phyloP scores from a whole-genome alignment of 2,888 invertebrate genomes.

The Mesoligia furuncula region DNA sequence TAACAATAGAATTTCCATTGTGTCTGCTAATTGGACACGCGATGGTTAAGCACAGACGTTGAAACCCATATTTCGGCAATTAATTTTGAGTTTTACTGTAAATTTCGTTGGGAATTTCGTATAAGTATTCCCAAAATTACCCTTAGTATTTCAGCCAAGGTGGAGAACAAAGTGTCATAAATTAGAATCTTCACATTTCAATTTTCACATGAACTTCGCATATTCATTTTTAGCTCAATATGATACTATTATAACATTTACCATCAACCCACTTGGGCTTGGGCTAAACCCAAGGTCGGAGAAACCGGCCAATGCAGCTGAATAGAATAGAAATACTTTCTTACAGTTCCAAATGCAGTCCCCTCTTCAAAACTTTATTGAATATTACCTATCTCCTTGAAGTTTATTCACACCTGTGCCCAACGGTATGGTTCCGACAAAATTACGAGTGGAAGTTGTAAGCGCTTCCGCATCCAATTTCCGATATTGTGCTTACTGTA shows the following conservation, averaged over 20 bases:
- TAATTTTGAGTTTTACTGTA: background rate
- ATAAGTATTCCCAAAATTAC: background rate
- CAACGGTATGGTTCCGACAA: slow-evolving; percentile 44
- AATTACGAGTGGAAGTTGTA: slow-evolving; percentile 25
- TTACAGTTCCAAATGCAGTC: slow-evolving; percentile 33
- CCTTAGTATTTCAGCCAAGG: background rate
- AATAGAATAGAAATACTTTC: slow-evolving; percentile 7
- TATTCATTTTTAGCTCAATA: background rate
- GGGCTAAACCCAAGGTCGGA: background rate
- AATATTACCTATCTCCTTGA: slow-evolving; percentile 46
- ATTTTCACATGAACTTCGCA: background rate
- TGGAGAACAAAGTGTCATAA: background rate
- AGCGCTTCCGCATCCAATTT: slow-evolving; percentile 18
- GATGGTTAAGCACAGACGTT: background rate
- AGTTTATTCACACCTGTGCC: slow-evolving; percentile 66
- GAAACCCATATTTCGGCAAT: background rate
- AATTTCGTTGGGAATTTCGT: background rate
- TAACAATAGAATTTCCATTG: no score
- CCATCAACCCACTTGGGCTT: background rate
- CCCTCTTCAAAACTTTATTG: slow-evolving; percentile 47
- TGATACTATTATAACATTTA: background rate
- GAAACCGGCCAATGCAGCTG: background rate
- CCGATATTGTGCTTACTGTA: background rate
- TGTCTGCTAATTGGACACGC: no score
- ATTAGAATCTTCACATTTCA: background rate